These are phyloP conservation scores for Cinclus mexicanus DNA, from an alignment of 2,113 vertebrate species.

Conservation along the genomic window DNA sequence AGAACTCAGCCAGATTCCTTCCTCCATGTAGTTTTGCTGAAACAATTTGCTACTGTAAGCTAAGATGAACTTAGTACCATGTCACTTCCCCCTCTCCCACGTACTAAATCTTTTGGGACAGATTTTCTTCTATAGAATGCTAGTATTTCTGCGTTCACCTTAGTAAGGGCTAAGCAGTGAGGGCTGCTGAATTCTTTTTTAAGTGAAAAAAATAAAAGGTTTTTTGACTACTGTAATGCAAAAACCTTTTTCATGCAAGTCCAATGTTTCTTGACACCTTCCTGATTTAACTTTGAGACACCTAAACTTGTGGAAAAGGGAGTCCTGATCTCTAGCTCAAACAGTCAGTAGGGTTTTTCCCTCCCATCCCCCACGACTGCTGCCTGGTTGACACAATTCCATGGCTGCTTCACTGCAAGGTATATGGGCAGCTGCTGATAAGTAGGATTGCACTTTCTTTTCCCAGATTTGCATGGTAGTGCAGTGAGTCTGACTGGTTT, in stretches of 20 bases:
- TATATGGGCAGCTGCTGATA: neutral
- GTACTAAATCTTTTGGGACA: neutral
- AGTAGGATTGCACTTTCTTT: neutral
- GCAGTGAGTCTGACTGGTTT: neutral
- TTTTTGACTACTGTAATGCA: neutral
- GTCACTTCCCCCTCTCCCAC: neutral
- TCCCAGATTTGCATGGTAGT: neutral
- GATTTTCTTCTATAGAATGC: neutral
- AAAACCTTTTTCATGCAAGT: neutral
- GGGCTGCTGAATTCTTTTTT: neutral
- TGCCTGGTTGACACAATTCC: neutral
- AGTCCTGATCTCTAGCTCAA: neutral
- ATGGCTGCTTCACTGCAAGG: neutral
- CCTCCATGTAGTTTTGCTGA: neutral
- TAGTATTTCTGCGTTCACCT: neutral
- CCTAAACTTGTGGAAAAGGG: neutral
- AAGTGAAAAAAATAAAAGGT: neutral
- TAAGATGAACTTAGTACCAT: neutral
- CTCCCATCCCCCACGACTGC: neutral
- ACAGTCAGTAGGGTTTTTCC: neutral
- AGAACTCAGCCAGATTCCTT: neutral
- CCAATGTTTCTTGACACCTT: neutral
- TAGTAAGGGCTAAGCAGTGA: neutral
- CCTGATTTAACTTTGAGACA: neutral
- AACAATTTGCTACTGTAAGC: neutral